These are phyloP conservation scores for Propsilocerus akamusi DNA, from an alignment of 1,140 invertebrate species.

Conservation along the genomic window DNA sequence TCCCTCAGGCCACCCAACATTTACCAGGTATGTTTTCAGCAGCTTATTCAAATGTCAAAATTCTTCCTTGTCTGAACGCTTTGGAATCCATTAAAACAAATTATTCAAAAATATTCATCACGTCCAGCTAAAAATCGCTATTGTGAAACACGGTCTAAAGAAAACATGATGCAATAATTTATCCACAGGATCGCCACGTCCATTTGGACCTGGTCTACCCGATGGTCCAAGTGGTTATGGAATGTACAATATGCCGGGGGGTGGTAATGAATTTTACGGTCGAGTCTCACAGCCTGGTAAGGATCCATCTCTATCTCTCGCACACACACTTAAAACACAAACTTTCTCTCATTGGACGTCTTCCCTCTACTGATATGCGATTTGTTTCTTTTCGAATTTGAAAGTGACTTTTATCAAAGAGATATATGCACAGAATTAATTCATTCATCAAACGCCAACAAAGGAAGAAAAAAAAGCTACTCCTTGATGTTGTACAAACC, in stretches of 20 bases:
- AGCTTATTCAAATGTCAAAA: background rate
- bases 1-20: slow-evolving; percentile 42
- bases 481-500: too few species aligned
- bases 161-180: background rate
- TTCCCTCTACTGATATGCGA: background rate
- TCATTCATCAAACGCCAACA: too few species aligned
- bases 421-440: too few species aligned
- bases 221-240: slow-evolving; percentile 9
- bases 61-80: background rate
- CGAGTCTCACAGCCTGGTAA: slow-evolving; percentile 22
- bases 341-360: background rate
- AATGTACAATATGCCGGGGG: slow-evolving; percentile 10
- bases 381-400: background rate
- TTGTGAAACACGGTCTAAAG: too few species aligned
- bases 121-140: background rate
- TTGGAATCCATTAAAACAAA: background rate
- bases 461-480: too few species aligned
- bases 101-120: background rate
- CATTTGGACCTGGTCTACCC: background rate
- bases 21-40: slow-evolving; percentile 37
- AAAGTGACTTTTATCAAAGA: too few species aligned
- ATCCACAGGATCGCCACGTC: slow-evolving; percentile 7
- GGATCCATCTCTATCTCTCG: slow-evolving; percentile 10
- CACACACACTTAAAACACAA: slow-evolving; percentile 3
- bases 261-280: slow-evolving; percentile 23